Base-by-base conservation (phyloP, 2,797 vertebrate genomes). In the Anguilla pacifica region DNA sequence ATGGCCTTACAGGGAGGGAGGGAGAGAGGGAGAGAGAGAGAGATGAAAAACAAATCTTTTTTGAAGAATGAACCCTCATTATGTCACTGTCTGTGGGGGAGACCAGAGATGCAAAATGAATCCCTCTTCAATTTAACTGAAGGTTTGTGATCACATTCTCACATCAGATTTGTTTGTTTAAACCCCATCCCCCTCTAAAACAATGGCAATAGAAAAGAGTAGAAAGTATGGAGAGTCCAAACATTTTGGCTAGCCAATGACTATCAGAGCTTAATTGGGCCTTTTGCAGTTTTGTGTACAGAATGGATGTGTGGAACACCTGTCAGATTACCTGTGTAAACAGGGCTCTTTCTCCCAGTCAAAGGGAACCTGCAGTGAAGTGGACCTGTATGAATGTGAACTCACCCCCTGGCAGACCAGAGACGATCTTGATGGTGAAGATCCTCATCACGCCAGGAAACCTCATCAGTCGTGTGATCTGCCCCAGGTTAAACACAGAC, bases 361-460 rank as follows among this genome's bases (percentile, higher is more conserved):
- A 46, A 1, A 46, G 15, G 46, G 43, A 81, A 49, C 49, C 35
- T 49, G 79, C 6, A 51, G 79, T 49, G 46, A 51, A 82, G 22
- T 25, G 46, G 17, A 51, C 46, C 57, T 31, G 19, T 43, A 2
- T 72, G 51, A n/a, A 13, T 3, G 0, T 25, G 6, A 11, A 86
- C 92, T 97, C 94, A 99, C 98, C 98, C 92, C 96, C 90, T 17
- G 98, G 98, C 83, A 99, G 92, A 87, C 96, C 96, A 25, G 96
- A 95, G 2, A 97, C 86, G 19, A 98, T 95, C 94, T 99, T 99
- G 91, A 99, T 90, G 0, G 96, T 85, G 90, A 99, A 98, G 53
- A 97, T 94, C 2, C 94, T 94, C 77, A 89, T 91, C 39, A 99
- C 97, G 0, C 95, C 95, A 0, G 98, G 98, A 92, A 96, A 97